A percentile compares a stretch with the other conserved stretches of the same genome.
These are phyloP conservation scores for Tyrophagus putrescentiae DNA, from an alignment of 1,140 invertebrate species.

Conservation along the genomic window DNA sequence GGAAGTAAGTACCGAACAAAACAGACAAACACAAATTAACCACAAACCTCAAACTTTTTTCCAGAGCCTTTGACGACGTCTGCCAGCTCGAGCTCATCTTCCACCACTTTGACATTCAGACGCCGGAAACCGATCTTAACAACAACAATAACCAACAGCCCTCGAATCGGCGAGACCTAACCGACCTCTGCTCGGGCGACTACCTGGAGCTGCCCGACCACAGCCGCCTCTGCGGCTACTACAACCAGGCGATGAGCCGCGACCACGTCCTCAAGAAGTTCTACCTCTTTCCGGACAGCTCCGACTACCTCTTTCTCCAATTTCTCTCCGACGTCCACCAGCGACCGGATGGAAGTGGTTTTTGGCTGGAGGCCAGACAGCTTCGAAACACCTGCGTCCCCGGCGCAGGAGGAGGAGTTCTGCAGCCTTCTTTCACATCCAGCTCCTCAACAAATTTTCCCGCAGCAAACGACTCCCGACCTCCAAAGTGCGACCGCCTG, in stretches of 20 bases:
- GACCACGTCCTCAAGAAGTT: constrained; percentile 21
- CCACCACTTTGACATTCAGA: constrained; percentile 13
- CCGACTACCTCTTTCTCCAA: constrained; percentile 21
- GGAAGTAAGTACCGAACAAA: constrained; percentile 17
- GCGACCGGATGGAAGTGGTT: constrained; percentile 24
- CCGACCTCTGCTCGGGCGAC: constrained; percentile 22
- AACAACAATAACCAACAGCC: too few species aligned
- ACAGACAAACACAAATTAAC: not conserved
- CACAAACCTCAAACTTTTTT: not conserved
- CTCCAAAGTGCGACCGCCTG: constrained; percentile 17
- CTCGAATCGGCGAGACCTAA: not conserved
- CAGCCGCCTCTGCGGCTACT: constrained; percentile 21
- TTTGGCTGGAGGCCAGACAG: constrained; percentile 26
- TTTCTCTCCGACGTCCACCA: constrained; percentile 25
- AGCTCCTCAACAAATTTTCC: not conserved
- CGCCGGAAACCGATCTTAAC: too few species aligned
- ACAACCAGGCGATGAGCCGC: constrained; percentile 14
- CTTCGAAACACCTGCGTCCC: constrained; percentile 24
- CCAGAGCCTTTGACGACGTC: constrained; percentile 8
- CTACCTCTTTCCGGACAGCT: constrained; percentile 19
- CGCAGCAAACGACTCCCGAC: not conserved
- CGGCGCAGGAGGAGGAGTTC: not conserved
- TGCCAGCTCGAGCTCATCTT: constrained; percentile 20
- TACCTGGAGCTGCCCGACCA: constrained; percentile 26
- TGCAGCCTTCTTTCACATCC: not conserved